Evolutionary conservation across 2,888 invertebrate species (phyloP).

Genomic region (Endotricha flammealis): DNA sequence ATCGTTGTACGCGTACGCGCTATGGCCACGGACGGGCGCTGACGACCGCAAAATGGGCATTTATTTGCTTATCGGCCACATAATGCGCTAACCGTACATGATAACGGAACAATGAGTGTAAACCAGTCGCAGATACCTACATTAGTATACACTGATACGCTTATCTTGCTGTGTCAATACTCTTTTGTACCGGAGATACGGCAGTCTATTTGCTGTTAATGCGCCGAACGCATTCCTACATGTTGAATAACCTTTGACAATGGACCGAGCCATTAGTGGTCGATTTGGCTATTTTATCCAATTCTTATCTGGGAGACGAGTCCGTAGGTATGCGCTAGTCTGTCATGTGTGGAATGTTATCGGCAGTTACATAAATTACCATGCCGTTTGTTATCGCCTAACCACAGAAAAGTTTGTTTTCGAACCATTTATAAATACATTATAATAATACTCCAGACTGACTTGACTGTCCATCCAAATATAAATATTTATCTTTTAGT

Average conservation of each 20-base stretch:
- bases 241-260: conserved; percentile 63
- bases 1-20: conserved; percentile 1
- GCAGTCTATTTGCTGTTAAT: conserved; percentile 72
- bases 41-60: conserved; percentile 39
- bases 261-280: conserved; percentile 57
- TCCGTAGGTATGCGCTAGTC: conserved; percentile 26
- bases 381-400: conserved; percentile 19
- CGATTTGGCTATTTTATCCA: conserved; percentile 40
- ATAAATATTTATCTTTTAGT: conserved; percentile 2
- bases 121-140: conserved; percentile 58
- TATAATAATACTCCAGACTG: not conserved
- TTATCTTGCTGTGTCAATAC: conserved; percentile 73
- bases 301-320: conserved; percentile 40
- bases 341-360: conserved; percentile 35
- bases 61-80: conserved; percentile 71
- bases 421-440: conserved; percentile 14
- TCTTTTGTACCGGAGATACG: conserved; percentile 73
- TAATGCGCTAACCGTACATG: conserved; percentile 67
- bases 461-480: too few relatives aligned
- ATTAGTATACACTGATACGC: conserved; percentile 67
- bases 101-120: conserved; percentile 74
- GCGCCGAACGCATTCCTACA: conserved; percentile 61
- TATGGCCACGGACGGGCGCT: conserved; percentile 17
- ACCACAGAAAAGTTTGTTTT: conserved; percentile 16
- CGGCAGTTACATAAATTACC: conserved; percentile 33